phyloP scores from a whole-genome alignment of 2,797 vertebrate genomes.

The Synaphobranchus kaupii region DNA sequence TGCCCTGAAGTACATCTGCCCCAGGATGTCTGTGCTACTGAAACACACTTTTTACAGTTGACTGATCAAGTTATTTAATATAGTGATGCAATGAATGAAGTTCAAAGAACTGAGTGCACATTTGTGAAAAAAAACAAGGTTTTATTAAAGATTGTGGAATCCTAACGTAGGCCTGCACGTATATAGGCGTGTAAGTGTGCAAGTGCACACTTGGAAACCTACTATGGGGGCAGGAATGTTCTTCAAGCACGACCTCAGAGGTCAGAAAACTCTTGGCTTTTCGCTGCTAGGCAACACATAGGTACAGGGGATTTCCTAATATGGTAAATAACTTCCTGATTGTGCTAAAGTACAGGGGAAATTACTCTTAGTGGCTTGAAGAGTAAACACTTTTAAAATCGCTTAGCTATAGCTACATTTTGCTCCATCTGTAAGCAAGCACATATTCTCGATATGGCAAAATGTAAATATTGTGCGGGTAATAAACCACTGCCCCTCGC shows the following conservation, averaged over 20 bases:
- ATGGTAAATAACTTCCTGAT: constrained; percentile 42
- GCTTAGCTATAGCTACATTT: not conserved
- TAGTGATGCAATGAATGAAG: not conserved
- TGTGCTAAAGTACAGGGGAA: not conserved
- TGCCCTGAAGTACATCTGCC: not conserved
- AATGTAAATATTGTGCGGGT: not conserved
- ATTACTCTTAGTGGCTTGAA: not conserved
- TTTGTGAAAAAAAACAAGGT: not conserved
- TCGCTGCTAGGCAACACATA: constrained; percentile 23
- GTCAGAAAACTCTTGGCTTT: constrained; percentile 21
- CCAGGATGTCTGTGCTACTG: not conserved
- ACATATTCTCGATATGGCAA: not conserved
- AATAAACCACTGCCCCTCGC: not conserved
- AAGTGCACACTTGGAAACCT: not conserved
- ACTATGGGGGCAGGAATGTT: not conserved
- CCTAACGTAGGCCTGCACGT: not conserved
- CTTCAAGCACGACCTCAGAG: constrained; percentile 4
- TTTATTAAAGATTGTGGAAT: not conserved
- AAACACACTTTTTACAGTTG: not conserved
- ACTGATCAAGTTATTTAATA: constrained; percentile 15
- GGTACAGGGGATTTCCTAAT: constrained; percentile 37
- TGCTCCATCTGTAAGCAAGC: not conserved
- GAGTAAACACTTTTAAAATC: not conserved
- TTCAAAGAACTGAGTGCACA: not conserved
- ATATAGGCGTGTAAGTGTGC: not conserved